Evolutionary conservation across 2,888 invertebrate species (phyloP).

Genomic region (Apomyelois bistriatella): DNA sequence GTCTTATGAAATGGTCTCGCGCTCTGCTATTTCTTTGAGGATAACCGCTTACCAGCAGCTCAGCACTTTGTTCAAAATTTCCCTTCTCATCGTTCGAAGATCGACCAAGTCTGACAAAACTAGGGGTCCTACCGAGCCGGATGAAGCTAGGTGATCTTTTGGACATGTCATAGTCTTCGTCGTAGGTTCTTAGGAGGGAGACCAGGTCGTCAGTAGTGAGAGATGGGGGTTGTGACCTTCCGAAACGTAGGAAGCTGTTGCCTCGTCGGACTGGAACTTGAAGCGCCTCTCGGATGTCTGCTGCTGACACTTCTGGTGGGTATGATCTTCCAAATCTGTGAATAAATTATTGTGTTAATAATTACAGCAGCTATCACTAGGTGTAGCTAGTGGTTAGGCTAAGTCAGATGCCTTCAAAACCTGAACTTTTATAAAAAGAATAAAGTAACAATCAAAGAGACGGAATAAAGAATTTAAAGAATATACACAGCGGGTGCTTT

Average conservation of each 20-base stretch:
- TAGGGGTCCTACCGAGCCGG: constrained; percentile 64
- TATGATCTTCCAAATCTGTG: constrained; percentile 68
- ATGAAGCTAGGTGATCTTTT: constrained; percentile 62
- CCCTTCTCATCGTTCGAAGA: constrained; percentile 50
- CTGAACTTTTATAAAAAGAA: too few relatives aligned
- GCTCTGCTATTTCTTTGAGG: constrained; percentile 66
- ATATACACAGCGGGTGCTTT: too few relatives aligned
- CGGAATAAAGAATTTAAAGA: too few relatives aligned
- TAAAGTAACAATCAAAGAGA: too few relatives aligned
- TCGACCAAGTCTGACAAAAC: constrained; percentile 73
- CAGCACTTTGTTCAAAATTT: constrained; percentile 43
- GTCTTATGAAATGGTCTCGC: constrained; percentile 65
- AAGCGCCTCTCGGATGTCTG: constrained; percentile 57
- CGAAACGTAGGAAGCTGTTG: constrained; percentile 67
- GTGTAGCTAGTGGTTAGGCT: too few relatives aligned
- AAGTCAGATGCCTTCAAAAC: too few relatives aligned
- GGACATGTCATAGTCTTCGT: constrained; percentile 54
- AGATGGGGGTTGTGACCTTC: constrained; percentile 57
- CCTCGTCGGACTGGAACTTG: constrained; percentile 53
- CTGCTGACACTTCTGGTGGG: constrained; percentile 62
- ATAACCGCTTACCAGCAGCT: constrained; percentile 44
- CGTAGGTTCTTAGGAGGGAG: constrained; percentile 55
- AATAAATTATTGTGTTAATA: constrained; percentile 6
- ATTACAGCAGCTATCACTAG: too few relatives aligned
- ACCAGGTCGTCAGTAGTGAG: constrained; percentile 61